A percentile compares a stretch with the other conserved stretches of the same genome.
These are phyloP conservation scores for Stomatorhinus ivindoensis DNA, from an alignment of 2,113 vertebrate genomes.

Conservation along the genomic window DNA sequence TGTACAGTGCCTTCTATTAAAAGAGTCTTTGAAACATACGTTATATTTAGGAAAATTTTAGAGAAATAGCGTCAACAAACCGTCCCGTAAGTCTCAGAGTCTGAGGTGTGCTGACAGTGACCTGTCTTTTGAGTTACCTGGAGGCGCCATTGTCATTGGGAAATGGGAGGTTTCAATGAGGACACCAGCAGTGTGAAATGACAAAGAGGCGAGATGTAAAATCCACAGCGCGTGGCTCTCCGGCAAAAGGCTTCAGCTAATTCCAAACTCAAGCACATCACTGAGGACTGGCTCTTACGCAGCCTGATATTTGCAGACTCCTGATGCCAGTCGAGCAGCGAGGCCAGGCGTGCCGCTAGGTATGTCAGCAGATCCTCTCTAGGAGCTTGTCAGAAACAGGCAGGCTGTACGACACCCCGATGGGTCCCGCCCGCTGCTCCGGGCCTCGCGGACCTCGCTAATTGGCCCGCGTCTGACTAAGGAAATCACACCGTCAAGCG, in stretches of 20 bases:
- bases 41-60: not conserved
- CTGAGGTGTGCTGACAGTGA: not conserved
- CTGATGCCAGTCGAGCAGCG: not conserved
- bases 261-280: not conserved
- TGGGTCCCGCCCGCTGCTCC: not conserved
- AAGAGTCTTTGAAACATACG: not conserved
- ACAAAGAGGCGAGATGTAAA: not conserved
- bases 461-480: not conserved
- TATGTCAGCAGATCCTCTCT: not conserved
- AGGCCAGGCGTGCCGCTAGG: not conserved
- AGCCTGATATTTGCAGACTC: not conserved
- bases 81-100: not conserved
- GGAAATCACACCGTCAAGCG: not conserved
- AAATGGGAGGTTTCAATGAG: not conserved
- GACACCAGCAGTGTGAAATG: not conserved
- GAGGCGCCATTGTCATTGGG: not conserved
- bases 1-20: not conserved
- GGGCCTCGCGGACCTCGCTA: not conserved
- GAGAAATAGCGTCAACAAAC: not conserved
- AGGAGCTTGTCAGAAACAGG: not conserved
- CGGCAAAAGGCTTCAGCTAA: not conserved
- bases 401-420: not conserved
- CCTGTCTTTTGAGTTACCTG: not conserved
- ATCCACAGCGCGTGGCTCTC: not conserved
- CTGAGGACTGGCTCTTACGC: not conserved